Conservation (phyloP, 2,888 invertebrate species). For the Agrochola circellaris region DNA sequence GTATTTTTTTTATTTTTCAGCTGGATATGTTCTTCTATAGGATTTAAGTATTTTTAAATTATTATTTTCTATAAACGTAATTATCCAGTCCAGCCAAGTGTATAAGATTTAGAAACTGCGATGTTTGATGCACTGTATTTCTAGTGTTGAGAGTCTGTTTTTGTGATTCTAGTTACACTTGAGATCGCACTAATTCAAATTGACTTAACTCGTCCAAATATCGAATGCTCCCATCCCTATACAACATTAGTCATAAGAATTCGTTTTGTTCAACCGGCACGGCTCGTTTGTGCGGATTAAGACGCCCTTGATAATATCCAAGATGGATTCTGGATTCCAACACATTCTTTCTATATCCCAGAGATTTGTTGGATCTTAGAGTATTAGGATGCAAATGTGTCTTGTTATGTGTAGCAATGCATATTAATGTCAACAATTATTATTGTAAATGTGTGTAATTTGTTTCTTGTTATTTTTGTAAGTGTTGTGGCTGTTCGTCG, state of each 20-base stretch:
- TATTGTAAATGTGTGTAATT: conserved; percentile 43
- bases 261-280: conserved; percentile 80
- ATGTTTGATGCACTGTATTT: not conserved
- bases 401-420: conserved; percentile 43
- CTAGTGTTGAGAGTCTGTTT: not conserved
- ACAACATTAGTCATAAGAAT: conserved; percentile 82
- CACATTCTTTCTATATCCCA: conserved; percentile 63
- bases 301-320: conserved; percentile 66
- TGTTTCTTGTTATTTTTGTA: conserved; percentile 25
- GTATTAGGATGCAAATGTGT: conserved; percentile 56
- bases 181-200: not conserved
- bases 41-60: not conserved
- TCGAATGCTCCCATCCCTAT: conserved; percentile 51
- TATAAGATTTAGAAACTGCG: not conserved
- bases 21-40: not conserved
- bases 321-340: conserved; percentile 61
- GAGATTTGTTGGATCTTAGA: conserved; percentile 61
- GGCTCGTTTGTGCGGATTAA: conserved; percentile 80
- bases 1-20: not conserved
- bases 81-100: not conserved
- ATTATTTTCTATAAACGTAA: not conserved
- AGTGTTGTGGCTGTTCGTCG: not conserved
- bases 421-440: conserved; percentile 45
- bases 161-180: not conserved
- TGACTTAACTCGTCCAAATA: not conserved